Evolutionary conservation across 2,888 invertebrate species (phyloP), one percentile per base, ranked within the genome.

Genomic region (Hoplodrina ambigua): DNA sequence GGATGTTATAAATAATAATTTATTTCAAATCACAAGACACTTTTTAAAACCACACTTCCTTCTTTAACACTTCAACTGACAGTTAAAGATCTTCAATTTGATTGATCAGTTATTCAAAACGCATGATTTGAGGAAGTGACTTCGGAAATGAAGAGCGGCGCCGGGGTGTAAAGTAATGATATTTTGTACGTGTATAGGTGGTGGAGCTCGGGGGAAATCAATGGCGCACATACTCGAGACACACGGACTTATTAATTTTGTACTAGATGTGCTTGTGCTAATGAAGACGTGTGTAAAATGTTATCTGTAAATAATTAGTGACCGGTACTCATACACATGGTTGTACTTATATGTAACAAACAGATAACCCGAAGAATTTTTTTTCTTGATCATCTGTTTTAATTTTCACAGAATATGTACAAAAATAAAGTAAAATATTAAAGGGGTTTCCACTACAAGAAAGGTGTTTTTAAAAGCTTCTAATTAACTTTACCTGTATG

Each of bases 171-270:
- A 79, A 66, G 75, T 81, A 79, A 83, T 75, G 66, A 73, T 80
- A 77, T 82, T 86, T 82, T 69, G 72, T 71, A 66, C 72, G 44
- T 68, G 56, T 63, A 30, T 69, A 66, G 59, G 64, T 68, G 58
- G 46, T n/a, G 20, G 59, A 58, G 17, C 85, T 85, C 85, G 30
- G 65, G 87, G 85, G 86, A 86, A 87, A 88, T 88, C 88, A 88
- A 58, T 79, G 78, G 59, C 25, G 74, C 60, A 63, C 58, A 55
- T 58, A 75, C 25, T 54, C 44, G 64, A 61, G 56, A 37, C 17
- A 70, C 66, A 65, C 25, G 19, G 82, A 68, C 53, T 58, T 64
- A 58, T 78, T 65, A 44, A 67, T 68, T 53, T 41, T 19, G 19
- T 13, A 30, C 63, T 72, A 25, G 82, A 78, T 60, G 60, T 63